Evolutionary conservation across 2,113 vertebrate genomes (phyloP).

Genomic region (Pelecanus crispus): DNA sequence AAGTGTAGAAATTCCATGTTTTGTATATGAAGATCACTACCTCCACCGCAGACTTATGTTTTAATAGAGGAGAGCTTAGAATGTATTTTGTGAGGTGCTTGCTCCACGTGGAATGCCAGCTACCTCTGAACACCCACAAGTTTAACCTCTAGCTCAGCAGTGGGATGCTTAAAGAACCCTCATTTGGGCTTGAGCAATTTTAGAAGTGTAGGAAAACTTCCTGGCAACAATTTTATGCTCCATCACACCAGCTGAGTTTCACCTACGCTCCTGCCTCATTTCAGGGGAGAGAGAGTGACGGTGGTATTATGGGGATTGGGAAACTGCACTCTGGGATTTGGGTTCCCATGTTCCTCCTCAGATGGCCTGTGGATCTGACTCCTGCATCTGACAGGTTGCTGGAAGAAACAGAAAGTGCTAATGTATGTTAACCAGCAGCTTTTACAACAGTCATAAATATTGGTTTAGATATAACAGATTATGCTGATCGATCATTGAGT

Average conservation of each 20-base stretch:
- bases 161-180: not conserved
- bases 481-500: not conserved
- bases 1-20: not conserved
- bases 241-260: not conserved
- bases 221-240: not conserved
- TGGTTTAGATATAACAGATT: not conserved
- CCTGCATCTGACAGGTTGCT: not conserved
- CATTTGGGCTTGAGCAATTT: not conserved
- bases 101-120: not conserved
- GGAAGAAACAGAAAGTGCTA: not conserved
- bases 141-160: not conserved
- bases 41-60: not conserved
- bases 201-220: not conserved
- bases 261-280: not conserved
- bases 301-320: not conserved
- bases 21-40: not conserved
- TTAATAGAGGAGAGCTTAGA: not conserved
- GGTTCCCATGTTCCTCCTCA: not conserved
- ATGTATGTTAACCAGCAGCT: not conserved
- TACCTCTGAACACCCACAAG: accelerated
- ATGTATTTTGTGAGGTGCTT: not conserved
- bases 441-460: not conserved
- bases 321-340: not conserved
- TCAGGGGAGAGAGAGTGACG: not conserved
- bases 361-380: not conserved